Base-by-base conservation (phyloP, 2,888 invertebrate genomes). In the Lobophora halterata region DNA sequence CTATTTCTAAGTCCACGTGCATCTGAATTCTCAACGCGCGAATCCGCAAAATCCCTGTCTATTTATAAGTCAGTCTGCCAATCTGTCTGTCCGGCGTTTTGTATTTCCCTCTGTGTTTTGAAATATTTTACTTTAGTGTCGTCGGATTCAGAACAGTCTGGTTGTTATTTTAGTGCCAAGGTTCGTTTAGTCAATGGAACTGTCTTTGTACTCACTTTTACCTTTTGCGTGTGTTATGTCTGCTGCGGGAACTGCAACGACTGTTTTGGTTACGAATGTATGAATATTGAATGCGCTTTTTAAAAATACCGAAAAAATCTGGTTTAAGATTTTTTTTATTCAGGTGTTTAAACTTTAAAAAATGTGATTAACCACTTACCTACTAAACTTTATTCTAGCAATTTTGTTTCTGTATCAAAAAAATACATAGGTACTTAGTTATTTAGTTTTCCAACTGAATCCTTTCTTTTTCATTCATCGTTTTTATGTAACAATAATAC, bases 31-130 rank as follows among this genome's bases (percentile, higher is more conserved):
- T 33, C 45, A 53, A 61, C 30, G 33, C 42, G 46, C 28, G 39
- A 34, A 43, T 43, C 41, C 46, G 47, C 65, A 69, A 71, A 67
- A 70, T 71, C 48, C 29, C 48, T 45, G 40, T 49, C 48, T 55
- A 55, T 76, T 67, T 65, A 55, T 52, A 53, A 46, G 37, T 6
- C 38, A 44, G 57, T 57, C 57, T 55, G 57, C 47, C 68, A 61
- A 74, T 75, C 77, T 74, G 78, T 82, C 80, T 73, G 77, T 75
- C 73, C 64, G 61, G 52, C 55, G 67, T 71, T 74, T 77, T 76
- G 73, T 78, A 71, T 47, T 49, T 47, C 41, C 43, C 31, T 38
- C 45, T 45, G 50, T 39, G 35, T 41, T 48, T 44, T n/a, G n/a
- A 45, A 49, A 44, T 48, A 45, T 50, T 46, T 53, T 36, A 49